Base-by-base conservation (phyloP, 2,888 invertebrate genomes). In the Orthosia gothica region DNA sequence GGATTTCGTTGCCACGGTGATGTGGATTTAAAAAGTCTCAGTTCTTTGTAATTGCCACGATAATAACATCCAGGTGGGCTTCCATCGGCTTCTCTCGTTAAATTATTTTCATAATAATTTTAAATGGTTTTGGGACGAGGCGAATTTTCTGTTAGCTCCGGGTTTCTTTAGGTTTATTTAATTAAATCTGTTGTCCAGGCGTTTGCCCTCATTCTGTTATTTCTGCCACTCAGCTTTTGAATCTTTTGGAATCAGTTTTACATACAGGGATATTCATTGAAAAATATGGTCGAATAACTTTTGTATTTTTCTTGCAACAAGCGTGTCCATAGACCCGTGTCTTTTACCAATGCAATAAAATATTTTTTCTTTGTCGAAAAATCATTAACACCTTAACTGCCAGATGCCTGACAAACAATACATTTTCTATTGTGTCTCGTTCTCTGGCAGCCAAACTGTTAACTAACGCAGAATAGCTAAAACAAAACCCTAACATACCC, bases 1-100 rank as follows among this genome's bases (percentile, higher is more conserved):
- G 67, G 15, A 47, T 23, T 71, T 62, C 12, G 79, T 80, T 65
- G 23, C 79, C 68, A 78, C 72, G 65, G 73, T 54, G 65, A 72
- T 55, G 18, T 16, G 61, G 55, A 52, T 71, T 71, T 45, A 57
- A 77, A 70, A 67, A 55, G 15, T 58, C 74, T 49, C 26, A 54
- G 63, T 40, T 54, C 20, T 73, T 59, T 59, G 40, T 80, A 76
- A 73, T 80, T 62, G 45, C 50, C 16, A n/a, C 26, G 79, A 55
- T 70, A 70, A 79, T 61, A 70, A 71, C 61, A 62, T 61, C 16
- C 26, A 32, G 20, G 54, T 45, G 79, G 45, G 20, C 26, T 50
- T 70, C 32, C 18, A 26, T 55, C 55, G 61, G 55, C 61, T 79
- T 79, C 54, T 18, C 49, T 50, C n/a, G 18, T 18, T 15, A 62